Percentiles rank a stretch among this genome's conserved stretches.
Conservation (phyloP, 1,140 invertebrate genomes). For the Melitaea cinxia region DNA sequence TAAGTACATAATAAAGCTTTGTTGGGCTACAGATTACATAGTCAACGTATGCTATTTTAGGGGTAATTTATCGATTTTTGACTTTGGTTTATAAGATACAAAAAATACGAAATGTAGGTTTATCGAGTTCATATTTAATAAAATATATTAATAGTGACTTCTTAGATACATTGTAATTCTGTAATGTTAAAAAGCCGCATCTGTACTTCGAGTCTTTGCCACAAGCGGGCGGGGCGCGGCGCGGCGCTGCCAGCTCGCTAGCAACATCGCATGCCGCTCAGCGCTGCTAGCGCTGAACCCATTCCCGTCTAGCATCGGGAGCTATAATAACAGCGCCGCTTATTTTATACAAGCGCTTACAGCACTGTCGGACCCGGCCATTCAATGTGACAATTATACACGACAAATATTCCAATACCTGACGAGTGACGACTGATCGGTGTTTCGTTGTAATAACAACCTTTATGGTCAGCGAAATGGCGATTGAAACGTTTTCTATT, state of each 20-base stretch:
- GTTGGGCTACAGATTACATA: too few species aligned
- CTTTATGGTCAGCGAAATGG: neutral
- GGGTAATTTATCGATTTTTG: too few species aligned
- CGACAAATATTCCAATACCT: conserved; percentile 8
- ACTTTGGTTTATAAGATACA: too few species aligned
- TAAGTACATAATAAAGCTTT: too few species aligned
- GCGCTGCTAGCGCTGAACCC: conserved; percentile 10
- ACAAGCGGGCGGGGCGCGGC: neutral
- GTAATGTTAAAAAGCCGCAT: neutral
- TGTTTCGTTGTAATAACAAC: conserved; percentile 5
- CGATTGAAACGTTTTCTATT: neutral
- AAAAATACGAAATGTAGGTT: too few species aligned
- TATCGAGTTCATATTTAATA: too few species aligned
- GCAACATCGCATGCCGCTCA: conserved; percentile 8
- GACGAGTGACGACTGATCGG: conserved; percentile 7
- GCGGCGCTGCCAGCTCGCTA: conserved; percentile 26
- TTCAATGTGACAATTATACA: neutral
- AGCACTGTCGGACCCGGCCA: neutral
- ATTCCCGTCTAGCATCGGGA: neutral
- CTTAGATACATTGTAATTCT: neutral
- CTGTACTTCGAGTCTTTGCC: neutral
- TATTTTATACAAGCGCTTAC: neutral
- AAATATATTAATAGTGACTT: too few species aligned
- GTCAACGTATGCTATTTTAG: too few species aligned
- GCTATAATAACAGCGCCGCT: neutral